Evolutionary conservation across 2,113 vertebrate genomes (phyloP).

Genomic region (Misgurnus anguillicaudatus): DNA sequence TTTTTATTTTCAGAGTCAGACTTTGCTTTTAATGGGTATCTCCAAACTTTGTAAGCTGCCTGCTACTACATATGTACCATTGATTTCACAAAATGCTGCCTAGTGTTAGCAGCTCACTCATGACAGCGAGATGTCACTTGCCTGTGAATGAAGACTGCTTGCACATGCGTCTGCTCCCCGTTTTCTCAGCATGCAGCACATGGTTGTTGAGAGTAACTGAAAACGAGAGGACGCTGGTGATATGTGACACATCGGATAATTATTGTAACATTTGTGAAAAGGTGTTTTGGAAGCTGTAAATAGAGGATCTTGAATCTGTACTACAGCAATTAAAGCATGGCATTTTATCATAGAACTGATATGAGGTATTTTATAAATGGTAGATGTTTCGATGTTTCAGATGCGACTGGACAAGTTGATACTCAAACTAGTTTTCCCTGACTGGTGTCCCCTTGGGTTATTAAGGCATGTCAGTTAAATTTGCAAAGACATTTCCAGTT

Average conservation of each 20-base stretch:
- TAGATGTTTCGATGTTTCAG: neutral
- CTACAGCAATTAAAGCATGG: neutral
- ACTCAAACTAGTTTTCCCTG: neutral
- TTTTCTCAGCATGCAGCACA: constrained; percentile 4
- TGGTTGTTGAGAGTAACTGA: constrained; percentile 5
- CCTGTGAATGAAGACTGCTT: constrained; percentile 18
- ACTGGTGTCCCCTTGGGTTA: neutral
- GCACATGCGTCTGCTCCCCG: neutral
- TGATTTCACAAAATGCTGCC: neutral
- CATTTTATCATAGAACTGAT: neutral
- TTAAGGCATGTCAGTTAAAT: neutral
- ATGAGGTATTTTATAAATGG: neutral
- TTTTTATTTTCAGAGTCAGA: too few species aligned
- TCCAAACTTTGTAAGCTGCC: too few species aligned
- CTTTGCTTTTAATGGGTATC: too few species aligned
- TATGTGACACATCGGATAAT: neutral
- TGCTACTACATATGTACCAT: neutral
- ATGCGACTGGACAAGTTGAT: constrained; percentile 2
- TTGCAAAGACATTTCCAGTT: neutral
- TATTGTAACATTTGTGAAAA: neutral
- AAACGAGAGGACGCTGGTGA: neutral
- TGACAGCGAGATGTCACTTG: constrained; percentile 7
- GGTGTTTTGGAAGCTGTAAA: neutral
- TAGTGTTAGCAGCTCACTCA: neutral
- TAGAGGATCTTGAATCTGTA: neutral